Percentiles rank a stretch among this genome's conserved stretches.
Evolutionary conservation across 2,888 invertebrate genomes (phyloP).

Genomic region (Cheilosia scutellata): DNA sequence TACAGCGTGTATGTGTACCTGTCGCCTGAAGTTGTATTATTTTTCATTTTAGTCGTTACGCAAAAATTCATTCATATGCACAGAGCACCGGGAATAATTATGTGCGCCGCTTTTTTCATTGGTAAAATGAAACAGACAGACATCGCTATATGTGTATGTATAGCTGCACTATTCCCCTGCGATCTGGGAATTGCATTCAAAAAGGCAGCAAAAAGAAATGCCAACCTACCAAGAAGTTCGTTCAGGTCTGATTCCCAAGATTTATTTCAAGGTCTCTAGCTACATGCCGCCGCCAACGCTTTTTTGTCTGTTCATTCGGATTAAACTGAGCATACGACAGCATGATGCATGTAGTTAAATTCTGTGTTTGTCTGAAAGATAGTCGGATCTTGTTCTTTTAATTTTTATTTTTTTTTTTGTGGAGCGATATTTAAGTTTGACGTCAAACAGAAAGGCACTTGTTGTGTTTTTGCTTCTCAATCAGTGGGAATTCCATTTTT

Average conservation of each 20-base stretch:
- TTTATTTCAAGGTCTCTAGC: constrained; percentile 67
- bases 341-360: constrained; percentile 50
- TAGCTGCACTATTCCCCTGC: constrained; percentile 18
- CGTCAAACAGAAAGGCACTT: no score
- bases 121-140: constrained; percentile 7
- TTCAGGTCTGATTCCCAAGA: constrained; percentile 72
- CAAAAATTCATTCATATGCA: constrained; percentile 67
- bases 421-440: constrained; percentile 35
- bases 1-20: constrained; percentile 30
- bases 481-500: constrained; percentile 25
- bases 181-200: constrained; percentile 6
- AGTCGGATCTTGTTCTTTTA: constrained; percentile 40
- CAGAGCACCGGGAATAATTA: background rate
- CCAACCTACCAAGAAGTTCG: constrained; percentile 63
- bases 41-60: constrained; percentile 36
- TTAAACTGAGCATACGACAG: constrained; percentile 33
- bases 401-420: constrained; percentile 3
- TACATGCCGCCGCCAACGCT: constrained; percentile 50
- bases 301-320: constrained; percentile 48
- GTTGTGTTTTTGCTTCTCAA: constrained; percentile 1
- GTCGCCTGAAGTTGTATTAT: constrained; percentile 8
- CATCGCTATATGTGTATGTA: background rate
- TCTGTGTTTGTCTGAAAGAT: constrained; percentile 22
- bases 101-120: constrained; percentile 36
- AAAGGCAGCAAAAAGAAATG: constrained; percentile 33